phyloP scores from a whole-genome alignment of 1,140 invertebrate genomes.

The Conus betulinus region DNA sequence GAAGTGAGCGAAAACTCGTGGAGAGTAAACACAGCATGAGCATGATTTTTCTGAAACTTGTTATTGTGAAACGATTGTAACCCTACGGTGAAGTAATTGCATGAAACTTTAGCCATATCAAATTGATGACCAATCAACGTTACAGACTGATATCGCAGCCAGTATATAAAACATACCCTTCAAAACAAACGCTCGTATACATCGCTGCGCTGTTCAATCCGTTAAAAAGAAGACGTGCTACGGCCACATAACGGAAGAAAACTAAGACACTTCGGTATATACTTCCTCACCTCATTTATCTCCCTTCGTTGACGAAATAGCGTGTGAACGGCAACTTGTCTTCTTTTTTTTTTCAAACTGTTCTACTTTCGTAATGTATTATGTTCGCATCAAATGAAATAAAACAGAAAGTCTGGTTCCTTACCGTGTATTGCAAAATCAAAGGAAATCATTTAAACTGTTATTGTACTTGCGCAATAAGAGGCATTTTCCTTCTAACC shows the following conservation, averaged over 20 bases:
- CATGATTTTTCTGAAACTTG: background rate
- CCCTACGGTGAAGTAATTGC: background rate
- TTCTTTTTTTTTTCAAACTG: background rate
- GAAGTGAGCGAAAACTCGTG: background rate
- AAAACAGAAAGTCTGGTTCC: background rate
- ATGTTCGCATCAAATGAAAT: background rate
- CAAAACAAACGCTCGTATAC: background rate
- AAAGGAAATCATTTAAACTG: background rate
- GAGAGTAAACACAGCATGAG: background rate
- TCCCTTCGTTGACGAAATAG: background rate
- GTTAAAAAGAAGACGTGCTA: background rate
- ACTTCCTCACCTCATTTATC: background rate
- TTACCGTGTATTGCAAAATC: background rate
- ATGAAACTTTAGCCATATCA: background rate
- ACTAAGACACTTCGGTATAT: background rate
- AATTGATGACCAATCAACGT: background rate
- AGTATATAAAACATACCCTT: background rate
- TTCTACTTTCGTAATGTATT: background rate
- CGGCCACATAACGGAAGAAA: background rate
- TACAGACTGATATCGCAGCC: background rate
- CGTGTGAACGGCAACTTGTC: background rate
- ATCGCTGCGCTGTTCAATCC: background rate
- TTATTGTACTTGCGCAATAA: background rate
- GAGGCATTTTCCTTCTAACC: no score
- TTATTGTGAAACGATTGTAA: background rate